These are phyloP conservation scores for Nasonia giraulti DNA, from an alignment of 1,140 invertebrate species.

Conservation along the genomic window DNA sequence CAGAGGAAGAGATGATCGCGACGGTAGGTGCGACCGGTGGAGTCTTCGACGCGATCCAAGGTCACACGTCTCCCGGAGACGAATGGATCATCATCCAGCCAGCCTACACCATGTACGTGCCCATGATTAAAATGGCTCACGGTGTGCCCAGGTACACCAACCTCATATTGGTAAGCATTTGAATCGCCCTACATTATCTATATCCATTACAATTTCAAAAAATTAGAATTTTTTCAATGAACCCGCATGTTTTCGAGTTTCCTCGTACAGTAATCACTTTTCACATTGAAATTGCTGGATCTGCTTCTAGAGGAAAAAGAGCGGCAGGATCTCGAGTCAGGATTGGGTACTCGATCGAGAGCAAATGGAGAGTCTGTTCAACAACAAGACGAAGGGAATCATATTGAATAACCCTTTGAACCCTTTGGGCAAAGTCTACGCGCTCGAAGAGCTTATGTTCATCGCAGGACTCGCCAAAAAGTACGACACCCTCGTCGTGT, in stretches of 20 bases:
- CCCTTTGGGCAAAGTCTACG: conserved; percentile 94
- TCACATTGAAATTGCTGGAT: background rate
- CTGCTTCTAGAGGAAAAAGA: conserved; percentile 67
- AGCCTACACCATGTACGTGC: conserved; percentile 97
- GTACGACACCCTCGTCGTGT: conserved; percentile 91
- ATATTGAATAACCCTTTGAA: conserved; percentile 98
- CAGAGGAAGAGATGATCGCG: conserved; percentile 89
- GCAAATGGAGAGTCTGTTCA: conserved; percentile 91
- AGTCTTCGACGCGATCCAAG: conserved; percentile 87
- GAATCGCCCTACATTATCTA: no score
- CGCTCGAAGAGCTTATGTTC: conserved; percentile 80
- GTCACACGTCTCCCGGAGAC: conserved; percentile 87
- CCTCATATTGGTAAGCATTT: conserved; percentile 77
- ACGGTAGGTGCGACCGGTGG: conserved; percentile 95
- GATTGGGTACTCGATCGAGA: conserved; percentile 92
- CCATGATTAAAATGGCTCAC: conserved; percentile 92
- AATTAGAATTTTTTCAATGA: background rate
- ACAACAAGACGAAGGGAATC: conserved; percentile 92
- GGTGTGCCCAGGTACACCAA: conserved; percentile 93
- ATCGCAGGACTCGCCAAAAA: conserved; percentile 94
- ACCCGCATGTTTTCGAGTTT: background rate
- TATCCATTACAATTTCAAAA: background rate
- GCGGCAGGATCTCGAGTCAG: conserved; percentile 77
- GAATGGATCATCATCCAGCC: conserved; percentile 99
- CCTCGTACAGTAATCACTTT: background rate